phyloP scores from a whole-genome alignment of 2,888 invertebrate species.

The Eristalinus aeneus region DNA sequence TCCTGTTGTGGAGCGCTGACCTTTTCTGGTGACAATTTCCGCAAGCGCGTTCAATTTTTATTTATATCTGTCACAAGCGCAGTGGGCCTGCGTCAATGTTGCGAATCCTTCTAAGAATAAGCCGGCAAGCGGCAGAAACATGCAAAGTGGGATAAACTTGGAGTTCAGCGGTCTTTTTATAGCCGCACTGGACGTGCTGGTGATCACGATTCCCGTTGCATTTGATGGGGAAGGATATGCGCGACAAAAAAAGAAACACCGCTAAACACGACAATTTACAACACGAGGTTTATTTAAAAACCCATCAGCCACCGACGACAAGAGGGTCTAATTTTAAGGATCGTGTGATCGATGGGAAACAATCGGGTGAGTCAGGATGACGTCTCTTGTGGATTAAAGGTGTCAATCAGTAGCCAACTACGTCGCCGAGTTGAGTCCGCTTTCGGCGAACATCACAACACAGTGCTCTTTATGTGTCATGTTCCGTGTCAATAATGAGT shows the following conservation, averaged over 20 bases:
- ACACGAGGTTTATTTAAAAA: constrained; percentile 8
- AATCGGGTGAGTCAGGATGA: constrained; percentile 1
- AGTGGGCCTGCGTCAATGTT: constrained; percentile 50
- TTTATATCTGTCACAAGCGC: constrained; percentile 45
- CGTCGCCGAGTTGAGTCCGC: background rate
- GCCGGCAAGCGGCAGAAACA: constrained; percentile 31
- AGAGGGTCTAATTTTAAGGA: constrained; percentile 5
- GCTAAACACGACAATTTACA: constrained; percentile 23
- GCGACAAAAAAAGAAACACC: constrained; percentile 16
- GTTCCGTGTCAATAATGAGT: background rate
- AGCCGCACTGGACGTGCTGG: background rate
- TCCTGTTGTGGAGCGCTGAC: constrained; percentile 70
- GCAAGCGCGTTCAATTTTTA: constrained; percentile 42
- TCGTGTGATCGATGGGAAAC: background rate
- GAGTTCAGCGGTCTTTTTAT: constrained; percentile 60
- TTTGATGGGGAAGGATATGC: constrained; percentile 12
- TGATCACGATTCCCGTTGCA: constrained; percentile 32
- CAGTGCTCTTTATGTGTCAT: background rate
- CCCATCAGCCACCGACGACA: constrained; percentile 7
- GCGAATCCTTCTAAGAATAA: constrained; percentile 51
- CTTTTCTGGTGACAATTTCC: constrained; percentile 66
- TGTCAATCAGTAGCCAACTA: background rate
- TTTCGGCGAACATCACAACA: background rate
- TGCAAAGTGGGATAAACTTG: constrained; percentile 49
- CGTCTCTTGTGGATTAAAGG: background rate